Percentiles rank a stretch among this genome's conserved stretches.
These are phyloP conservation scores for Oncorhynchus nerka DNA, from an alignment of 2,113 vertebrate genomes.

Conservation along the genomic window DNA sequence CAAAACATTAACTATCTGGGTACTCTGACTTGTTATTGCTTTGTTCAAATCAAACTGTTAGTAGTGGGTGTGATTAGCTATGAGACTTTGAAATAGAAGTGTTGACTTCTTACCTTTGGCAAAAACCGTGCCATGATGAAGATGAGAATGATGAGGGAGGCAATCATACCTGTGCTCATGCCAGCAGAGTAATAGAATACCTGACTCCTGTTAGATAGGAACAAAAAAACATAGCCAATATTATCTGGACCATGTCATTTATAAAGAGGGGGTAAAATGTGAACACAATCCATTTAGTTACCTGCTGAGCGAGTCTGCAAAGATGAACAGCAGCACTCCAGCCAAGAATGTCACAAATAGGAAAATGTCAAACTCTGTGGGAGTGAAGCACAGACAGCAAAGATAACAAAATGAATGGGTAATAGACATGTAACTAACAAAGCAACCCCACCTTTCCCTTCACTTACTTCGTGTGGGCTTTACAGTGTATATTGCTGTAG, in stretches of 20 bases:
- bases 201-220: constrained; percentile 79
- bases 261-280: not conserved
- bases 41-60: too few relatives aligned
- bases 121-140: constrained; percentile 85
- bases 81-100: too few relatives aligned
- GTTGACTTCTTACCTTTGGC: constrained; percentile 80
- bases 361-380: constrained; percentile 86
- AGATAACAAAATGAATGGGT: not conserved
- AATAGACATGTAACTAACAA: not conserved
- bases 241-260: not conserved
- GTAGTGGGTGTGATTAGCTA: too few relatives aligned
- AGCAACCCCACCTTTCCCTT: not conserved
- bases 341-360: constrained; percentile 85
- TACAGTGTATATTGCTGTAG: constrained; percentile 68
- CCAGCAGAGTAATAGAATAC: constrained; percentile 92
- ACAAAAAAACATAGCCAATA: not conserved
- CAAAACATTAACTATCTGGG: too few relatives aligned
- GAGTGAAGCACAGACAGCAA: constrained; percentile 8
- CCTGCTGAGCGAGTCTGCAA: constrained; percentile 89
- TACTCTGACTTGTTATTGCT: too few relatives aligned
- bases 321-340: constrained; percentile 84
- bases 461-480: constrained; percentile 78
- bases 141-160: constrained; percentile 90
- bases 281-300: constrained; percentile 48
- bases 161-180: constrained; percentile 87